phyloP scores from a whole-genome alignment of 2,113 vertebrate species.

The Ammodytes marinus region DNA sequence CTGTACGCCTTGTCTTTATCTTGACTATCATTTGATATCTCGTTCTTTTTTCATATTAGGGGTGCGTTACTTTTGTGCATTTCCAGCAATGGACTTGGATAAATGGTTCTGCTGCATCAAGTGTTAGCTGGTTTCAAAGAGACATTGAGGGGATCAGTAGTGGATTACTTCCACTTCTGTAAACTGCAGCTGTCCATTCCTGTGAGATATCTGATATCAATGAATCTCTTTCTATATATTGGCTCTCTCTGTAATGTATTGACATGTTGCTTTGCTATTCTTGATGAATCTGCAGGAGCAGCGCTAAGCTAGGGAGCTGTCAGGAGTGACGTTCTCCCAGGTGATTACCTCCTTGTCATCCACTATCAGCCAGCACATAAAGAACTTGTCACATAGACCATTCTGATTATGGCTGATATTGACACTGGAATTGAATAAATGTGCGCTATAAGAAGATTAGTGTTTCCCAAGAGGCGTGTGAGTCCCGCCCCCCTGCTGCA shows the following conservation, averaged over 20 bases:
- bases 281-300: slow-evolving; percentile 66
- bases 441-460: slow-evolving; percentile 80
- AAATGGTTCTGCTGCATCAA: slow-evolving; percentile 30
- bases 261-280: slow-evolving; percentile 48
- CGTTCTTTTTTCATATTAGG: slow-evolving; percentile 5
- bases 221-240: slow-evolving; percentile 26
- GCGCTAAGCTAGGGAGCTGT: slow-evolving; percentile 73
- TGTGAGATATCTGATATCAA: slow-evolving; percentile 33
- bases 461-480: slow-evolving; percentile 71
- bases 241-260: slow-evolving; percentile 54
- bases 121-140: slow-evolving; percentile 50
- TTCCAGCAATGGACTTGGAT: slow-evolving; percentile 1
- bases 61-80: neutral
- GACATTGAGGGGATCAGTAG: slow-evolving; percentile 44
- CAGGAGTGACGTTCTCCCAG: slow-evolving; percentile 72
- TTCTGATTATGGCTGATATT: slow-evolving; percentile 78
- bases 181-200: slow-evolving; percentile 33
- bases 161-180: slow-evolving; percentile 41
- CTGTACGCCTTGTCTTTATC: slow-evolving; percentile 6
- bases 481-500: slow-evolving; percentile 28
- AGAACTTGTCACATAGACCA: slow-evolving; percentile 67
- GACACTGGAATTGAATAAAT: slow-evolving; percentile 81
- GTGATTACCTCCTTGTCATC: slow-evolving; percentile 75
- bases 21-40: slow-evolving; percentile 8
- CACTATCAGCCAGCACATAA: slow-evolving; percentile 69